phyloP scores from a whole-genome alignment of 2,113 vertebrate genomes.

The Pyrgilauda ruficollis region DNA sequence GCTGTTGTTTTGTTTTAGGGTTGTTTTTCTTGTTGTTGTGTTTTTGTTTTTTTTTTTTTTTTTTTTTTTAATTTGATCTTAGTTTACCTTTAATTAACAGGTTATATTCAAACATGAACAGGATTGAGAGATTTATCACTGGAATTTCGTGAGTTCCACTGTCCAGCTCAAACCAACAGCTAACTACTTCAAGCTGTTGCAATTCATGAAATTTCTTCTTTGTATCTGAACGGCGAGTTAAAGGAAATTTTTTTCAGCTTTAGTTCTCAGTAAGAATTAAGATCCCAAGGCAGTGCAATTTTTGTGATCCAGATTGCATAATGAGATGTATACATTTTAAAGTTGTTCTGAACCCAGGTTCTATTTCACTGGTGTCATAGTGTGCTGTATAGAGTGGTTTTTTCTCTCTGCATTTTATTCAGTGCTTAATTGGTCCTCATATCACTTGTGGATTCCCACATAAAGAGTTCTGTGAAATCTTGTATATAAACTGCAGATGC shows the following conservation, averaged over 20 bases:
- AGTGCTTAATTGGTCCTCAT: not conserved
- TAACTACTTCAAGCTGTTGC: not conserved
- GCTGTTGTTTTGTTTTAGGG: not conserved
- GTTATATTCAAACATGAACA: not conserved
- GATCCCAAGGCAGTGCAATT: not conserved
- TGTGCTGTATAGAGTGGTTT: not conserved
- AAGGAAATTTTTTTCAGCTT: not conserved
- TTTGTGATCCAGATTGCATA: not conserved
- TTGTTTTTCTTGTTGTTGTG: no score
- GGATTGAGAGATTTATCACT: not conserved
- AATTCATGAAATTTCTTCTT: not conserved
- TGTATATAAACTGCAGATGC: not conserved
- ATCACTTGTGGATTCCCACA: not conserved
- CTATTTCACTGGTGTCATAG: not conserved
- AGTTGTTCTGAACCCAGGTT: not conserved
- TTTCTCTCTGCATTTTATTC: not conserved
- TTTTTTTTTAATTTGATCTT: not conserved
- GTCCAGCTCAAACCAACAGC: not conserved
- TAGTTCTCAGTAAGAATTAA: not conserved
- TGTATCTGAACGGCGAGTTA: not conserved
- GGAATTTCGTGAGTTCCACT: not conserved
- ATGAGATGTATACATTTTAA: not conserved
- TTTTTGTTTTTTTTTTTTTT: not conserved
- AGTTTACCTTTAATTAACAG: not conserved
- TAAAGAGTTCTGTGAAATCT: not conserved